A percentile compares a stretch with the other conserved stretches of the same genome.
Evolutionary conservation across 2,113 vertebrate species (phyloP).

Genomic region (Ammodytes dubius): DNA sequence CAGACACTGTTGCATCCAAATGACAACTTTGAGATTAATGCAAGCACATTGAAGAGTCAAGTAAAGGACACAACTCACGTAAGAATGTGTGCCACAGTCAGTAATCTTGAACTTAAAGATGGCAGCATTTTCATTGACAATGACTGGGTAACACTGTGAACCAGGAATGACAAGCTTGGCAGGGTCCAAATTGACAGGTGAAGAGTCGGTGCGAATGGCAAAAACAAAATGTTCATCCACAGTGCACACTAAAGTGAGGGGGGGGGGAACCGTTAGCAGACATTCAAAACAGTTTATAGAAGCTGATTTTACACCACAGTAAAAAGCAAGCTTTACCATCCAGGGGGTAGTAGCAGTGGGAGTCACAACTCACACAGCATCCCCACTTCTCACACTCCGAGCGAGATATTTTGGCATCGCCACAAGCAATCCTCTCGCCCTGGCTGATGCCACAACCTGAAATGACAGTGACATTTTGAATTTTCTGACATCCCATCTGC

Average conservation of each 20-base stretch:
- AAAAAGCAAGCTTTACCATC: conserved; percentile 69
- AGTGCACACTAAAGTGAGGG: conserved; percentile 74
- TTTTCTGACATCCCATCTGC: too few relatives aligned
- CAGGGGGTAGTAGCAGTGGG: conserved; percentile 78
- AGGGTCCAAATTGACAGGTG: conserved; percentile 60
- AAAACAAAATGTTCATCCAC: conserved; percentile 80
- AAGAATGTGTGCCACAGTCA: conserved; percentile 78
- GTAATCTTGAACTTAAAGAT: conserved; percentile 81
- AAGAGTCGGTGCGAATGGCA: conserved; percentile 53
- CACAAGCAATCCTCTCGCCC: conserved; percentile 66
- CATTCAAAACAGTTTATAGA: not conserved
- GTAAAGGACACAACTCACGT: conserved; percentile 68
- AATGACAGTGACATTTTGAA: too few relatives aligned
- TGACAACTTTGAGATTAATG: too few relatives aligned
- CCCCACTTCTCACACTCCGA: conserved; percentile 62
- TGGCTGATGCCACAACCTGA: too few relatives aligned
- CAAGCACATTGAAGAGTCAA: not conserved
- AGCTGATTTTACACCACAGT: not conserved
- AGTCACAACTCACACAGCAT: conserved; percentile 69
- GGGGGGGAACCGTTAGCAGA: too few relatives aligned
- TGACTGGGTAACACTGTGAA: conserved; percentile 68
- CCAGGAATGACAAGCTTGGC: conserved; percentile 60
- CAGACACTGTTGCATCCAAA: not conserved
- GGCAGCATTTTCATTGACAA: conserved; percentile 66
- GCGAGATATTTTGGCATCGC: not conserved